Percentiles rank a stretch among this genome's conserved stretches.
These are phyloP conservation scores for Monopis laevigella DNA, from an alignment of 2,888 invertebrate species.

Conservation along the genomic window DNA sequence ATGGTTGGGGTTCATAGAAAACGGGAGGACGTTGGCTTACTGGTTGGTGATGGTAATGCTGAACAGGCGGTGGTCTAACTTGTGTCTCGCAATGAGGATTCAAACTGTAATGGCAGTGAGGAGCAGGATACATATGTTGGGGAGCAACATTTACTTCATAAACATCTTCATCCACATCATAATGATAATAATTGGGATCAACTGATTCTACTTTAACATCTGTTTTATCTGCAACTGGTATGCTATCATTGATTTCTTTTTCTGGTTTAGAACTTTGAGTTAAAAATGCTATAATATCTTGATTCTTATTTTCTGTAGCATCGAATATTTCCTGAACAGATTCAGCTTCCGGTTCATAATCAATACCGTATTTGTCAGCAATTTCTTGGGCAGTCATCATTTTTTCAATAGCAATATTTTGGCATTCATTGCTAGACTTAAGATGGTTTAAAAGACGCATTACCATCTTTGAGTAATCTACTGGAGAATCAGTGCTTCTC, in stretches of 20 bases:
- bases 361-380: conserved; percentile 52
- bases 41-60: conserved; percentile 6
- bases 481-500: conserved; percentile 43
- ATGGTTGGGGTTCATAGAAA: conserved; percentile 38
- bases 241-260: not conserved
- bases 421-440: conserved; percentile 51
- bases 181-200: conserved; percentile 1
- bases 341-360: conserved; percentile 49
- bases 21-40: conserved; percentile 25
- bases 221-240: no score
- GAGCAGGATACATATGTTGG: conserved; percentile 14
- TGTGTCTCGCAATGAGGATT: not conserved
- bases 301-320: conserved; percentile 27
- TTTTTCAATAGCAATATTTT: conserved; percentile 58
- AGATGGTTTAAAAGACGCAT: conserved; percentile 50
- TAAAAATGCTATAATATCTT: conserved; percentile 24
- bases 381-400: conserved; percentile 61
- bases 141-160: not conserved
- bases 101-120: not conserved
- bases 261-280: conserved; percentile 13
- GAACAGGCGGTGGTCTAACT: conserved; percentile 3
- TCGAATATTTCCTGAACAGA: conserved; percentile 35
- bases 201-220: not conserved
- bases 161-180: conserved; percentile 1
- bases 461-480: conserved; percentile 45